These are phyloP conservation scores for Rhimphoctona megacephalus DNA, from an alignment of 2,888 invertebrate species.

Conservation along the genomic window DNA sequence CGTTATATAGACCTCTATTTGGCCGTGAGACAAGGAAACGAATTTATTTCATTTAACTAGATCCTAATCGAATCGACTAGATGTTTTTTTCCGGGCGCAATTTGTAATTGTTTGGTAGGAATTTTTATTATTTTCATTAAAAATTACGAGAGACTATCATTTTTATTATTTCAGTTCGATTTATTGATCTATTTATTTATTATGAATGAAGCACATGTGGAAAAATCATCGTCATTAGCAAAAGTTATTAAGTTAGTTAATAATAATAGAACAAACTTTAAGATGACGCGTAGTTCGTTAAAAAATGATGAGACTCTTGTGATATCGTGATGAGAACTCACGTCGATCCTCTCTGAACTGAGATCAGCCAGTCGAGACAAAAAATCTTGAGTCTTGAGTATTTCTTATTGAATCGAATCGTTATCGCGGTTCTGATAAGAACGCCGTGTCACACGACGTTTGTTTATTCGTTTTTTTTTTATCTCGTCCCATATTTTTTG, in stretches of 20 bases:
- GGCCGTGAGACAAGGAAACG: too few species aligned
- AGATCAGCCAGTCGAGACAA: not conserved
- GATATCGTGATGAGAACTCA: not conserved
- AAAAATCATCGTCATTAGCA: too few species aligned
- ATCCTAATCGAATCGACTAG: too few species aligned
- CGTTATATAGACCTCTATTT: too few species aligned
- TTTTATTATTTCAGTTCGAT: not conserved
- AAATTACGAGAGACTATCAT: not conserved
- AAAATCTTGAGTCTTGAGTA: not conserved
- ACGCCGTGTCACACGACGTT: not conserved
- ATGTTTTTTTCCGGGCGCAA: too few species aligned
- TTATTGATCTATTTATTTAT: not conserved
- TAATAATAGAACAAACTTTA: not conserved
- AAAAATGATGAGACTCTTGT: not conserved
- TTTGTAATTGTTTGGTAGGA: not conserved
- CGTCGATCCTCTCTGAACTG: not conserved
- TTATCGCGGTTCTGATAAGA: slow-evolving; percentile 1
- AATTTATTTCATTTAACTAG: too few species aligned
- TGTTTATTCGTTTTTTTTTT: not conserved
- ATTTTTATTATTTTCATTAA: not conserved
- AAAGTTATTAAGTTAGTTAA: too few species aligned
- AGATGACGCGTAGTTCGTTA: not conserved
- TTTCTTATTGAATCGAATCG: not conserved
- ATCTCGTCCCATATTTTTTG: not conserved
- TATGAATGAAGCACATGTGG: not conserved